A percentile compares a stretch with the other conserved stretches of the same genome.
phyloP scores from a whole-genome alignment of 2,797 vertebrate species.

The Microtus agrestis region DNA sequence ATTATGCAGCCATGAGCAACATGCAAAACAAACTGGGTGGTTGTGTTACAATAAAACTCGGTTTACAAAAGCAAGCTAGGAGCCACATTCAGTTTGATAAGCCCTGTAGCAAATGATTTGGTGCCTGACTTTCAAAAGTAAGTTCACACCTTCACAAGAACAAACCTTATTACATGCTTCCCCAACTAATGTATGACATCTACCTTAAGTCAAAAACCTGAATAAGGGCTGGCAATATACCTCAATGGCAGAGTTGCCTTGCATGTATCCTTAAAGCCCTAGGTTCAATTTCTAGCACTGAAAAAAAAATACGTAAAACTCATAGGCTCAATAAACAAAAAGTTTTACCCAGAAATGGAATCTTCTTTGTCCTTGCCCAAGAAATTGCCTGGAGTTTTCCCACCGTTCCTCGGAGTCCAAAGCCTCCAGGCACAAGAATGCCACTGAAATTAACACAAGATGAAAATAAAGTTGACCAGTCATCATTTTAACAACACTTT shows the following conservation, averaged over 20 bases:
- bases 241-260: not conserved
- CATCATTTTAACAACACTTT: not conserved
- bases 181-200: not conserved
- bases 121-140: slow-evolving; percentile 17
- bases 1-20: not conserved
- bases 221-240: not conserved
- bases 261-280: not conserved
- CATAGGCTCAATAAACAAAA: slow-evolving; percentile 54
- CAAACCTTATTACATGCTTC: slow-evolving; percentile 19
- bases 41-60: slow-evolving; percentile 40
- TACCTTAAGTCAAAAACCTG: slow-evolving; percentile 3
- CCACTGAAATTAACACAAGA: slow-evolving; percentile 86
- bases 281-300: not conserved
- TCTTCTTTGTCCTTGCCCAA: slow-evolving; percentile 90
- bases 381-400: slow-evolving; percentile 90
- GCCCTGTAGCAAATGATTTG: not conserved
- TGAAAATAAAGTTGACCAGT: slow-evolving; percentile 4
- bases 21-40: slow-evolving; percentile 1
- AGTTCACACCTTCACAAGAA: slow-evolving; percentile 11
- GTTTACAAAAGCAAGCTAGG: slow-evolving; percentile 11
- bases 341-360: slow-evolving; percentile 90
- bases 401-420: slow-evolving; percentile 89
- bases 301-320: not conserved
- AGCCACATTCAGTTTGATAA: slow-evolving; percentile 12
- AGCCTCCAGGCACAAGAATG: slow-evolving; percentile 90